Base-by-base conservation (phyloP, 2,888 invertebrate genomes). In the Pandemis corylana region DNA sequence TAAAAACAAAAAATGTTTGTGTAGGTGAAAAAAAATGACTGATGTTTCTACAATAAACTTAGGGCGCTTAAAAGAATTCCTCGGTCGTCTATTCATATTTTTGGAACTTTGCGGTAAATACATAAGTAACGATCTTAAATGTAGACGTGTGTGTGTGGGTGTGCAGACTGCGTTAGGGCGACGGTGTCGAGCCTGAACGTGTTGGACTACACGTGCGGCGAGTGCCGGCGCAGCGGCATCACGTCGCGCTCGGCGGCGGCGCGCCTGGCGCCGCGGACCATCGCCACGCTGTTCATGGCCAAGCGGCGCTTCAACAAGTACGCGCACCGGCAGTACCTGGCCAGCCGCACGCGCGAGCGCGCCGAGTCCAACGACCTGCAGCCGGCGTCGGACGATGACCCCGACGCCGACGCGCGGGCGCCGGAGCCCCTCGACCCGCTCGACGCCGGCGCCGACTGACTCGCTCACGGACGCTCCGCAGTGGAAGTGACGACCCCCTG, bases 251-350 rank as follows among this genome's bases (percentile, higher is more conserved):
- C 94, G 13, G 94, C 94, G 77, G 94, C 94, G 82, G 94, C 90
- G 77, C 92, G 94, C 72, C 88, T 91, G 36, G 94, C 94, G 81
- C 94, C 94, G 83, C 90, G 94, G 76, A 94, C 94, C 82, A 93
- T 94, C 87, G 94, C 94, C 86, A 94, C 94, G 80, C 91, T 94
- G 71, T 94, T 94, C 91, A 94, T 94, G 94, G 94, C 94, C 84
- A 94, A 94, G 90, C 93, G 94, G 1, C 91, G 94, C 78, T 94
- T 94, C 92, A 94, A 94, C 92, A 94, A 94, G 88, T 94, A 94
- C 91, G 94, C 94, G 83, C 94, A 94, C 83, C 89, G 91, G 53
- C 94, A 94, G 90, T 94, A 94, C 90, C 79, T 94, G 15, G 73
- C 73, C 20, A 56, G 63, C 80, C 87, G 86, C 79, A 86, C 90